Conservation (phyloP, 2,888 invertebrate genomes). For the Hirudinaria manillensis region DNA sequence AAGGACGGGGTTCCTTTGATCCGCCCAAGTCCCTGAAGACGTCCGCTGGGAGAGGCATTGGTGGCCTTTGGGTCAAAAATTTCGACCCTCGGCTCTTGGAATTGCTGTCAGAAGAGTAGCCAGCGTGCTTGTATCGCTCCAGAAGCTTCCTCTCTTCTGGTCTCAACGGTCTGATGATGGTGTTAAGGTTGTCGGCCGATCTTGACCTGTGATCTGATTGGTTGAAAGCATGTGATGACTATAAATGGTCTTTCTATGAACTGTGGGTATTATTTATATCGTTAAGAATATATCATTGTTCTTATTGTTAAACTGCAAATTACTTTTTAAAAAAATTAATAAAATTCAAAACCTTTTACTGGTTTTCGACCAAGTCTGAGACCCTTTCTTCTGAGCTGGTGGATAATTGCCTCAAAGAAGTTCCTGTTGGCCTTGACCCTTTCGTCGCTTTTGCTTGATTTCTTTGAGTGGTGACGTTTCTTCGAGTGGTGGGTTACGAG, state of each 20-base stretch:
- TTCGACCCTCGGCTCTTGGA: neutral
- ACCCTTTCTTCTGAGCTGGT: constrained; percentile 35
- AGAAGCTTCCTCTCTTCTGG: constrained; percentile 34
- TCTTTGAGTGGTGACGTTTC: neutral
- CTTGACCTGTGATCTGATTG: constrained; percentile 32
- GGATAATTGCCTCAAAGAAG: constrained; percentile 37
- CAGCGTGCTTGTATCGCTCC: constrained; percentile 28
- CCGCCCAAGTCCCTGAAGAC: neutral
- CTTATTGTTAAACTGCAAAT: too few species aligned
- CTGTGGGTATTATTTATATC: too few species aligned
- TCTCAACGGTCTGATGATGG: constrained; percentile 33
- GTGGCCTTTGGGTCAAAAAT: neutral
- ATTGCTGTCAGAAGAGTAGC: constrained; percentile 2
- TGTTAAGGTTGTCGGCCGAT: constrained; percentile 37
- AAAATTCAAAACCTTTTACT: neutral
- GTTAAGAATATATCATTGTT: too few species aligned
- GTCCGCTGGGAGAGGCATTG: constrained; percentile 20
- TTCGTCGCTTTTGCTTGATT: constrained; percentile 17
- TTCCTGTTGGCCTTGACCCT: constrained; percentile 32
- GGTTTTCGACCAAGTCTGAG: constrained; percentile 19
- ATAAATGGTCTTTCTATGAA: too few species aligned
- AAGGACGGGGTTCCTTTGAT: neutral
- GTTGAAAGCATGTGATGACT: too few species aligned
- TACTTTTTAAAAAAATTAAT: too few species aligned
- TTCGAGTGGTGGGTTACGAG: too few species aligned